Base-by-base conservation (phyloP, 2,888 invertebrate species). In the Cybosia mesomella region DNA sequence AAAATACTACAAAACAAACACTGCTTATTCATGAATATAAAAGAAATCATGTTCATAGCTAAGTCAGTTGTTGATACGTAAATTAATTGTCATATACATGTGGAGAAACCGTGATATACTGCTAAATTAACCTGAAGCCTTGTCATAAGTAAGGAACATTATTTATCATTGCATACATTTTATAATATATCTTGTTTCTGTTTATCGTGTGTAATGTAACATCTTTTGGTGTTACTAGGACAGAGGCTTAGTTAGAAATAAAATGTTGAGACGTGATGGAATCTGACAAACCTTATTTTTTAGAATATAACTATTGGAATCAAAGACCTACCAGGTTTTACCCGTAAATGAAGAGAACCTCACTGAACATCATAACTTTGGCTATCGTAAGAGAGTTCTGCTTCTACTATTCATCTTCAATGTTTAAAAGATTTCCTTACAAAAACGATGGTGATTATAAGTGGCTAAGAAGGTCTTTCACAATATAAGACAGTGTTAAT, bases 71-170 rank as follows among this genome's bases (percentile, higher is more conserved):
- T 61, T 28, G 28, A 49, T 11, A n/a, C n/a, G n/a, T 61, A 28
- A 49, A n/a, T 49, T 43, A 49, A 13, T 28, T 61, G 61, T 39
- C 43, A 61, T 11, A 21, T 24, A n/a, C 24, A 49, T 61, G 28
- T 28, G 8, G 61, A 61, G 61, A 61, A 61, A 61, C 7, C 49
- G 28, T 61, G 32, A 49, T 49, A 49, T 32, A 61, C 43, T 21
- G 28, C n/a, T 1, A 7, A 28, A 28, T 55, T 24, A 49, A 61
- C 18, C 32, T 11, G 49, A 49, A 32, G 49, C 61, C 61, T 61
- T 61, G 11, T 28, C 43, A n/a, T n/a, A 49, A 28, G 0, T 43
- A 43, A 59, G 5, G 0, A 9, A 39, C 22, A 39, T 59, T 22
- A 36, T 59, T 58, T 15, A 36, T n/a, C 49, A 18, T 49, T 49